These are phyloP conservation scores for Eidolon dupreanum DNA, from an alignment of 2,797 vertebrate species.

Conservation along the genomic window DNA sequence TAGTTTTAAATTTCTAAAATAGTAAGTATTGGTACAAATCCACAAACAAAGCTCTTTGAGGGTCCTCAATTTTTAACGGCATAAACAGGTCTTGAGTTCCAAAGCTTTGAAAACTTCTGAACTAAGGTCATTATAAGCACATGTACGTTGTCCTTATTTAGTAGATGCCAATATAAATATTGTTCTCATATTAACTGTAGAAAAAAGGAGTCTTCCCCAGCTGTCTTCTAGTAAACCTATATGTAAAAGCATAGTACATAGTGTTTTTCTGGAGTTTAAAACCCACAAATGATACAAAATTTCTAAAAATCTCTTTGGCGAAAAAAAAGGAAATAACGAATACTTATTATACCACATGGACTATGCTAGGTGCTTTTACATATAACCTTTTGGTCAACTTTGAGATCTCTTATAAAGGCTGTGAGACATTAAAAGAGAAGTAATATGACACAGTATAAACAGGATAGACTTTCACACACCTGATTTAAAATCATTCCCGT, in stretches of 20 bases:
- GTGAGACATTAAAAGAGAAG: neutral
- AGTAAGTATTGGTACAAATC: neutral
- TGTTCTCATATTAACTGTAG: neutral
- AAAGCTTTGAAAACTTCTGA: constrained; percentile 16
- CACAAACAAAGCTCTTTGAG: neutral
- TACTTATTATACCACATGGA: neutral
- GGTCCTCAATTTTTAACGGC: neutral
- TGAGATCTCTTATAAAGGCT: neutral
- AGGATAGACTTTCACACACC: neutral
- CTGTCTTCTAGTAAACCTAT: constrained; percentile 36
- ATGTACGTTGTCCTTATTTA: neutral
- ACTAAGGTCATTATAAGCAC: neutral
- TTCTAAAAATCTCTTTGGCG: constrained; percentile 25
- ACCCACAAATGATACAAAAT: constrained; percentile 30
- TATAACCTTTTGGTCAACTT: constrained; percentile 33
- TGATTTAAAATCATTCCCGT: constrained; percentile 40
- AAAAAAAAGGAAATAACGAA: neutral
- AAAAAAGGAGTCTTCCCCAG: neutral
- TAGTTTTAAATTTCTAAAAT: constrained; percentile 37
- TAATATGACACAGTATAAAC: neutral
- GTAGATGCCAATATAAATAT: neutral
- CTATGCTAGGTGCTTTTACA: neutral
- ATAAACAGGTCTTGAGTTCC: neutral
- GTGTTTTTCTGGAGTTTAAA: constrained; percentile 27
- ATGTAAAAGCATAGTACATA: constrained; percentile 25